phyloP scores from a whole-genome alignment of 2,797 vertebrate genomes.

The Pipistrellus pygmaeus region DNA sequence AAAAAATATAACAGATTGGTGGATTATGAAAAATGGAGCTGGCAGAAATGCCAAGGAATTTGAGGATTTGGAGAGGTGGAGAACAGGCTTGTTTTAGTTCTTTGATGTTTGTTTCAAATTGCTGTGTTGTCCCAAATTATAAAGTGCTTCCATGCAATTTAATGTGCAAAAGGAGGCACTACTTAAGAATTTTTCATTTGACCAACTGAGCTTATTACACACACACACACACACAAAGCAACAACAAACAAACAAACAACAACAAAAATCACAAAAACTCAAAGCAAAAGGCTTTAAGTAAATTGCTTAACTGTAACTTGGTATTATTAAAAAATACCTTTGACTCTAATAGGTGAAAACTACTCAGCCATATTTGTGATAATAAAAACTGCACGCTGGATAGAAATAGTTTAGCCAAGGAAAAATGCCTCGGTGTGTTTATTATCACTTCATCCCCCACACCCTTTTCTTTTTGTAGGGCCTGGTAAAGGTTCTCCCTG shows the following conservation, averaged over 20 bases:
- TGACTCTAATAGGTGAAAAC: background rate
- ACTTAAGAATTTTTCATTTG: conserved; percentile 18
- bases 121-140: conserved; percentile 44
- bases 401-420: background rate
- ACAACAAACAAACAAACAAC: too few relatives aligned
- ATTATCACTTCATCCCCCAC: background rate
- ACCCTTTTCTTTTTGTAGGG: background rate
- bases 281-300: background rate
- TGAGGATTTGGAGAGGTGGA: background rate
- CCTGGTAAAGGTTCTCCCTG: background rate
- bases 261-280: background rate
- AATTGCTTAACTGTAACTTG: background rate
- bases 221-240: background rate
- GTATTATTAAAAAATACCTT: conserved; percentile 31
- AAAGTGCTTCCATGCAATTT: conserved; percentile 37
- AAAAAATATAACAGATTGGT: background rate
- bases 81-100: conserved; percentile 45
- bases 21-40: conserved; percentile 53
- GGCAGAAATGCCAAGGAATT: conserved; percentile 62
- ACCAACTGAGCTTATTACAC: conserved; percentile 18
- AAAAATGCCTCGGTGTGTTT: background rate
- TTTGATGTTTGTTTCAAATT: conserved; percentile 61
- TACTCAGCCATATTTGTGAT: background rate
- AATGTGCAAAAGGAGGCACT: background rate
- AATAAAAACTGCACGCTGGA: background rate